These are phyloP conservation scores for Coelopa frigida DNA, from an alignment of 1,140 invertebrate genomes.

Conservation along the genomic window DNA sequence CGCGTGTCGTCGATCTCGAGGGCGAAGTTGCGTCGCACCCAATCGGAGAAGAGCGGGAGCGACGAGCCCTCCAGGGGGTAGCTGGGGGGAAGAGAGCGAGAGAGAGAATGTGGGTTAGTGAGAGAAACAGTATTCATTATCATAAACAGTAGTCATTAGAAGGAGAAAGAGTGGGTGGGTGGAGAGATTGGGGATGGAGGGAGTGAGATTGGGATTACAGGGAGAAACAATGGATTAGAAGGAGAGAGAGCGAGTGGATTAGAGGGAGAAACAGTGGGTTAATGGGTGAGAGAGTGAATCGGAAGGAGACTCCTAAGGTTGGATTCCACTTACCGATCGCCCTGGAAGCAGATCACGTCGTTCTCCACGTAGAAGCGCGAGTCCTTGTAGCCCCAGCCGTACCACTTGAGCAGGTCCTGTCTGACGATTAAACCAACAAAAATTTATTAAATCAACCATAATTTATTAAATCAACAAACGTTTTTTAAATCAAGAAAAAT, in stretches of 20 bases:
- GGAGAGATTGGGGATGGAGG: too few relatives aligned
- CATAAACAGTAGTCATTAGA: too few relatives aligned
- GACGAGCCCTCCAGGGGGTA: conserved; percentile 74
- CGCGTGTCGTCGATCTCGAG: conserved; percentile 50
- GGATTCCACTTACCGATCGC: conserved; percentile 58
- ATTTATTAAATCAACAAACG: too few relatives aligned
- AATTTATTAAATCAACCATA: too few relatives aligned
- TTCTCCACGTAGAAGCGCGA: conserved; percentile 65
- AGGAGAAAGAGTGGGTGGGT: too few relatives aligned
- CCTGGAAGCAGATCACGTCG: conserved; percentile 65
- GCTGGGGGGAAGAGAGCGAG: conserved; percentile 47
- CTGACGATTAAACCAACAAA: conserved; percentile 45
- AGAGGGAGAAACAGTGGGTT: too few relatives aligned
- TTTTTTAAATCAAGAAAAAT: background rate
- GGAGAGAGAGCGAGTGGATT: too few relatives aligned
- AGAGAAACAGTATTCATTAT: background rate
- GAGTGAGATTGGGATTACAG: too few relatives aligned
- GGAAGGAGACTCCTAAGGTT: too few relatives aligned
- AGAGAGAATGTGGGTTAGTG: conserved; percentile 9
- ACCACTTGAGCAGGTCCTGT: conserved; percentile 87
- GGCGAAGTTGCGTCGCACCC: conserved; percentile 69
- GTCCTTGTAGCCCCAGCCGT: conserved; percentile 98
- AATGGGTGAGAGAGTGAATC: too few relatives aligned
- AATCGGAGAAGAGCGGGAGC: conserved; percentile 73
- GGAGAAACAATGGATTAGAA: too few relatives aligned